phyloP scores from a whole-genome alignment of 2,888 invertebrate genomes.

The Gandaritis pyraliata region DNA sequence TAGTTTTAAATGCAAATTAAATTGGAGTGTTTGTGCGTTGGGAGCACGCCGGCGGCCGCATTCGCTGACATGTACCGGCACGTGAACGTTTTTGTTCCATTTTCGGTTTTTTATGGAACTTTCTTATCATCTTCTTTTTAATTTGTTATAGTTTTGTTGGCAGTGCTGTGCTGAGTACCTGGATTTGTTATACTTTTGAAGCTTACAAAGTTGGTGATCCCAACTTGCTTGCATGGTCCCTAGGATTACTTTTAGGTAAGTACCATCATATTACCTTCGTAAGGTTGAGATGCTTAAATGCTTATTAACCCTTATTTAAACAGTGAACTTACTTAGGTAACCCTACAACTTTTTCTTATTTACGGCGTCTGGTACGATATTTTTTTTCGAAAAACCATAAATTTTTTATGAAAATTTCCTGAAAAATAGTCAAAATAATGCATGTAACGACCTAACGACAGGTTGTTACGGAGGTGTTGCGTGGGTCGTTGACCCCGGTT shows the following conservation, averaged over 20 bases:
- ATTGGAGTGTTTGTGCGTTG: conserved; percentile 62
- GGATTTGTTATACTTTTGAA: conserved; percentile 8
- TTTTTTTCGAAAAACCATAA: too few species aligned
- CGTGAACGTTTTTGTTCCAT: conserved; percentile 80
- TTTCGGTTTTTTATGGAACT: conserved; percentile 60
- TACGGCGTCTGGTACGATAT: too few species aligned
- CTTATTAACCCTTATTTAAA: too few species aligned
- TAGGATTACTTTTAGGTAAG: too few species aligned
- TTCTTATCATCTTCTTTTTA: conserved; percentile 57
- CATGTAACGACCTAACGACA: conserved; percentile 46
- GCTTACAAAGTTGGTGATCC: background rate
- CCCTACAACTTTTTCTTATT: too few species aligned
- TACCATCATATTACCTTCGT: too few species aligned
- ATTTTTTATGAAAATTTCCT: background rate
- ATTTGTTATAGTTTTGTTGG: conserved; percentile 36
- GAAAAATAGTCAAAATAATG: conserved; percentile 11
- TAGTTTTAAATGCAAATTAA: conserved; percentile 47
- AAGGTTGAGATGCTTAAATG: too few species aligned
- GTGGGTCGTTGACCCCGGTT: conserved; percentile 75
- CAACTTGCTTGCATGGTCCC: too few species aligned
- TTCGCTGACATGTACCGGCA: conserved; percentile 79
- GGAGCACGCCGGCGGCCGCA: conserved; percentile 69
- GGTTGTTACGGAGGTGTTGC: conserved; percentile 57
- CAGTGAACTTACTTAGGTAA: too few species aligned
- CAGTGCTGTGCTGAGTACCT: conserved; percentile 36